Base-by-base conservation (phyloP, 2,797 vertebrate genomes). In the Sebastes variabilis region DNA sequence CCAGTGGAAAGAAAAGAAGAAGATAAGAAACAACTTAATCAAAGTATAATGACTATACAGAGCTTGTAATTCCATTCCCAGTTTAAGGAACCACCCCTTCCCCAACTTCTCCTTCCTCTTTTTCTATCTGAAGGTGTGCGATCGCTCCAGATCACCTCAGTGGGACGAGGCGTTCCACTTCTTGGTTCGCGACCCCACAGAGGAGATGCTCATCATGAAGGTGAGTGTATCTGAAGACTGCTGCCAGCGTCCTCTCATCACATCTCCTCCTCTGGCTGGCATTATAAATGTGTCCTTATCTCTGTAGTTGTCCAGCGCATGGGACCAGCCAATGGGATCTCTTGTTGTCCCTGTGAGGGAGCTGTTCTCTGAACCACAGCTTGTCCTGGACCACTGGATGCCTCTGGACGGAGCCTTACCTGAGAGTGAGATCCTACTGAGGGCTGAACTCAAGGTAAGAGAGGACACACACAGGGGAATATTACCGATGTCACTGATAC, bases 111-210 rank as follows among this genome's bases (percentile, higher is more conserved):
- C n/a, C 3, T 20, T 27, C 36, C 0, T 76, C 5, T 54, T 58
- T 55, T 78, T 46, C 60, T 70, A 5, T 20, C 13, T 75, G 13
- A 84, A 99, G 98, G 94, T 96, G 7, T 94, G 96, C 27, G 61
- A 96, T 68, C 96, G 96, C 6, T 94, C 94, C 1, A 72, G 88
- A 4, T 95, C 96, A 5, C 98, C 98, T 6, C 60, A 95, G 68
- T 99, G 97, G 98, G 94, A 95, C 0, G 97, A 98, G 88, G 89
- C 83, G 0, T 97, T 97, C 84, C 87, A 92, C 90, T 99, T 98
- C 88, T 89, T 96, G 69, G 85, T 99, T 83, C 95, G 77, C 60
- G 91, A 96, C 79, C 97, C 97, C 1, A 89, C 67, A 2, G 65
- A 87, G 2, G 97, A 98, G 83, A 95, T 92, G 36, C 95, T 99